A percentile compares a stretch with the other conserved stretches of the same genome.
These are phyloP conservation scores for Coenobita brevimanus DNA, from an alignment of 1,140 invertebrate species.

Conservation along the genomic window DNA sequence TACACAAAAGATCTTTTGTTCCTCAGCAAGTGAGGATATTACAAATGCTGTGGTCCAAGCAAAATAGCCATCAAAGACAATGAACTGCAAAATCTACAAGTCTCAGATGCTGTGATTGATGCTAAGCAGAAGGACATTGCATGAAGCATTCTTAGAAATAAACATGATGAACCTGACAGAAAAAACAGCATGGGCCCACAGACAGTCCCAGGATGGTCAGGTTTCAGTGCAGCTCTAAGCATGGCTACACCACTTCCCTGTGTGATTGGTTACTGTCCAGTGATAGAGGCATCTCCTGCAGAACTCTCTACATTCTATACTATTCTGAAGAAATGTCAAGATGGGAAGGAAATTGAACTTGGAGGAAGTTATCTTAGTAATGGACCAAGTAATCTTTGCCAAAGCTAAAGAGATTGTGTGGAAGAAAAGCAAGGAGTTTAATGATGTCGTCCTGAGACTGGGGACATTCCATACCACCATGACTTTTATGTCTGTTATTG, in stretches of 20 bases:
- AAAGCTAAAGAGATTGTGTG: slow-evolving; percentile 15
- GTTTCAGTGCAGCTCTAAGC: not conserved
- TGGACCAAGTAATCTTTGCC: slow-evolving; percentile 7
- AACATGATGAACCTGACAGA: not conserved
- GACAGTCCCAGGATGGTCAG: not conserved
- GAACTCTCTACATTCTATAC: not conserved
- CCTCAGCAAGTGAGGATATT: not conserved
- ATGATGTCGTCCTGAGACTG: not conserved
- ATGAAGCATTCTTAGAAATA: not conserved
- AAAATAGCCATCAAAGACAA: not conserved
- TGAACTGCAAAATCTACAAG: not conserved
- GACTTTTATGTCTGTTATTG: not conserved
- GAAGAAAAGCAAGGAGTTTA: not conserved
- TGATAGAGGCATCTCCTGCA: not conserved
- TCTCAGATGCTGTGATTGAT: not conserved
- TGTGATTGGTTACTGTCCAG: not conserved
- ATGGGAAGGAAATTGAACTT: not conserved
- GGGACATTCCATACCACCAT: not conserved
- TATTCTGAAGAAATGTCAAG: not conserved
- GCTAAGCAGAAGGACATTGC: not conserved
- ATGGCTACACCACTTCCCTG: not conserved
- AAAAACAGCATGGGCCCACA: not conserved
- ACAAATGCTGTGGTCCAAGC: too few relatives aligned
- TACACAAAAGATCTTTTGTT: not conserved
- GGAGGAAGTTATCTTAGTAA: not conserved